Evolutionary conservation across 2,888 invertebrate genomes (phyloP).

Genomic region (Bedellia somnulentella): DNA sequence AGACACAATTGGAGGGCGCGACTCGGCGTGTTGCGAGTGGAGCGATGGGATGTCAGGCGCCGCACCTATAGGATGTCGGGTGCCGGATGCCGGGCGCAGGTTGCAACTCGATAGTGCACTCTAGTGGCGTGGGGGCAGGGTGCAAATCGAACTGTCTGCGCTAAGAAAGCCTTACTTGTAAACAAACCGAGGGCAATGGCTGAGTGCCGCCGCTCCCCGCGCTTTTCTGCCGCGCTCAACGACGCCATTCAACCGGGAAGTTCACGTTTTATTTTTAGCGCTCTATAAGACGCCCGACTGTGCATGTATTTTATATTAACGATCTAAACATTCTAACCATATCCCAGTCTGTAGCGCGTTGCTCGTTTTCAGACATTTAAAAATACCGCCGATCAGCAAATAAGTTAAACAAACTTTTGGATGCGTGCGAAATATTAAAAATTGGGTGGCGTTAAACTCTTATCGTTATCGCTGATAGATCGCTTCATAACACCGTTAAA

Average conservation of each 20-base stretch:
- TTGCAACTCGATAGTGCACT: constrained; percentile 26
- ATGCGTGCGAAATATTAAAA: too few relatives aligned
- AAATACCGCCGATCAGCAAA: too few relatives aligned
- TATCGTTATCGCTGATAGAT: too few relatives aligned
- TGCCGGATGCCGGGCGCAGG: constrained; percentile 45
- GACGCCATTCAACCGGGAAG: constrained; percentile 61
- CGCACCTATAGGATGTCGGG: constrained; percentile 51
- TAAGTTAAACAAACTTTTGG: too few relatives aligned
- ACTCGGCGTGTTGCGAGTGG: constrained; percentile 49
- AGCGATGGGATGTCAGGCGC: constrained; percentile 26
- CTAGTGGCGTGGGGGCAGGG: constrained; percentile 26
- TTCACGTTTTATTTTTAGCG: constrained; percentile 56
- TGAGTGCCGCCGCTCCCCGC: constrained; percentile 46
- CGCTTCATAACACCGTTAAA: too few relatives aligned
- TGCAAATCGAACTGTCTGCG: constrained; percentile 25
- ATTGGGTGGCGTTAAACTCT: too few relatives aligned
- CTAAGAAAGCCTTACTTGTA: constrained; percentile 34
- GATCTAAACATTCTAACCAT: not conserved
- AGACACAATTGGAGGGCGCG: constrained; percentile 30
- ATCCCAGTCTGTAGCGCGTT: not conserved
- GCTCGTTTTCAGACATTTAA: too few relatives aligned
- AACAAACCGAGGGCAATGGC: constrained; percentile 61
- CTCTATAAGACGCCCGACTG: constrained; percentile 29
- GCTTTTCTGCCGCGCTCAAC: constrained; percentile 24
- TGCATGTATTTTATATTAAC: too few relatives aligned